phyloP scores from a whole-genome alignment of 1,140 invertebrate species.

The Neodiprion fabricii region DNA sequence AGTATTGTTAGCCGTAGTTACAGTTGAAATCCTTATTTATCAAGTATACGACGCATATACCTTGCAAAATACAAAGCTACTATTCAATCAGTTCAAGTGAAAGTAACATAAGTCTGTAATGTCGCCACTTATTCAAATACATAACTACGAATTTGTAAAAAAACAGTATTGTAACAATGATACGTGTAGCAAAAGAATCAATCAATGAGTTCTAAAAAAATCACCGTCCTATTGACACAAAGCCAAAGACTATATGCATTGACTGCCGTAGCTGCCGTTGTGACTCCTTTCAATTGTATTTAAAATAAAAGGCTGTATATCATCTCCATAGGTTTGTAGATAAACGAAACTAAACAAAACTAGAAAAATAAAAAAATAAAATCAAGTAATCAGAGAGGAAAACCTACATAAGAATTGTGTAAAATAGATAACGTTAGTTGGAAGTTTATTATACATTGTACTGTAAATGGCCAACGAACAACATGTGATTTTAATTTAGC shows the following conservation, averaged over 20 bases:
- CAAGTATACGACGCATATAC: too few species aligned
- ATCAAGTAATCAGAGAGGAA: background rate
- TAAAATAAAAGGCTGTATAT: background rate
- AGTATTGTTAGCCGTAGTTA: too few species aligned
- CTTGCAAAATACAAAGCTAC: too few species aligned
- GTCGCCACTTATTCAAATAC: background rate
- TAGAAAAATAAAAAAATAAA: background rate
- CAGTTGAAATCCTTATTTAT: too few species aligned
- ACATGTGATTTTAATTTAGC: background rate
- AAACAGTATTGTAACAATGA: background rate
- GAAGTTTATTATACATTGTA: background rate
- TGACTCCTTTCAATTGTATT: slow-evolving; percentile 5
- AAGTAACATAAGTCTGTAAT: background rate
- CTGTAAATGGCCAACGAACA: background rate
- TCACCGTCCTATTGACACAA: slow-evolving; percentile 7
- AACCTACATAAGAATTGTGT: background rate
- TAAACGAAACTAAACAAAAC: background rate
- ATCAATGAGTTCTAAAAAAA: background rate
- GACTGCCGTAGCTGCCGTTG: slow-evolving; percentile 1
- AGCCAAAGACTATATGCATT: slow-evolving; percentile 1
- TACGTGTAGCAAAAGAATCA: background rate
- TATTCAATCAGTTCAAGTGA: background rate
- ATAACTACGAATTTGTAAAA: background rate
- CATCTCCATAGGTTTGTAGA: background rate
- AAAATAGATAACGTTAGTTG: background rate